These are phyloP conservation scores for Crocodylus rhombifer DNA, from an alignment of 2,797 vertebrate species.

Conservation along the genomic window DNA sequence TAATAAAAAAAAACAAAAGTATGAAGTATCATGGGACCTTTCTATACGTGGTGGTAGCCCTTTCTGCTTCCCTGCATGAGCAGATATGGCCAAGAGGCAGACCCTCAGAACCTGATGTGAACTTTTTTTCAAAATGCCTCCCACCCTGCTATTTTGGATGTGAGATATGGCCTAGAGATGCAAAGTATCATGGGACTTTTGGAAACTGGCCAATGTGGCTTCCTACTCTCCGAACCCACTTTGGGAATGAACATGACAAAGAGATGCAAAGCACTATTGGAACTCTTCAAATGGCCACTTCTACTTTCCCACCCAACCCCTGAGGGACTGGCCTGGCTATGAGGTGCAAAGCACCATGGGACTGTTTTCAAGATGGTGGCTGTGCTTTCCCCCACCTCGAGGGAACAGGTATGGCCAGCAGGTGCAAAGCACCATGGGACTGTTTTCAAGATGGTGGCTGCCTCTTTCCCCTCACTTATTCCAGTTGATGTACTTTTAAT, in stretches of 20 bases:
- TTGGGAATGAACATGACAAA: not conserved
- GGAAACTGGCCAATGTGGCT: conserved; percentile 19
- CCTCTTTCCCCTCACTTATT: conserved; percentile 61
- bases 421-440: conserved; percentile 63
- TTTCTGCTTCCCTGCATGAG: conserved; percentile 14
- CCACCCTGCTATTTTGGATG: not conserved
- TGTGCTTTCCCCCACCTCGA: not conserved
- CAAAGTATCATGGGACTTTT: conserved; percentile 18
- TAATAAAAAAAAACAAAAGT: not conserved
- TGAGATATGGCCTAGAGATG: conserved; percentile 45
- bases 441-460: conserved; percentile 30
- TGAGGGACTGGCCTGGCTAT: not conserved
- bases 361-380: conserved; percentile 25
- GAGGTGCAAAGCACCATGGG: conserved; percentile 48
- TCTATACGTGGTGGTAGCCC: not conserved
- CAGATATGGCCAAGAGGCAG: not conserved
- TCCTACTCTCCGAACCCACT: not conserved
- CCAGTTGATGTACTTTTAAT: conserved; percentile 80
- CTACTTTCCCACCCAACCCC: not conserved
- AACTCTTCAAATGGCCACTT: not conserved
- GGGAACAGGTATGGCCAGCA: fast-evolving
- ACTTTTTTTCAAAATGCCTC: conserved; percentile 18
- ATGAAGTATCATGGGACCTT: not conserved
- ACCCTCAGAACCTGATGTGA: not conserved
- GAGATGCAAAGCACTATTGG: not conserved